A percentile compares a stretch with the other conserved stretches of the same genome.
Evolutionary conservation across 2,113 vertebrate species (phyloP).

Genomic region (Sturnus vulgaris): DNA sequence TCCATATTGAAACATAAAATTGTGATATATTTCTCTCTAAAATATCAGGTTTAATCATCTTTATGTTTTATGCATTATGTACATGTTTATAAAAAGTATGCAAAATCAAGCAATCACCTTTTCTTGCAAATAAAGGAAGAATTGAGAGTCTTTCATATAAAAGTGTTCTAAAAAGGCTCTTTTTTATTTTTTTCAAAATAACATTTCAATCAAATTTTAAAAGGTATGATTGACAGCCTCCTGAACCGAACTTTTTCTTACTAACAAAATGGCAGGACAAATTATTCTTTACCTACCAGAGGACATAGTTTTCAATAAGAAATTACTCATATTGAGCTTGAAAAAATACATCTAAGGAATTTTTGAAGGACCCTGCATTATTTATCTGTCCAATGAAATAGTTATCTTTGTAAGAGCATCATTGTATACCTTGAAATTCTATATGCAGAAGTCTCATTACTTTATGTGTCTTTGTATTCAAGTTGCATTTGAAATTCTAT

Average conservation of each 20-base stretch:
- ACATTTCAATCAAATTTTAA: background rate
- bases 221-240: rapidly evolving
- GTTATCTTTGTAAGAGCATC: background rate
- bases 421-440: background rate
- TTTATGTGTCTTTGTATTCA: background rate
- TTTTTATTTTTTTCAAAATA: background rate
- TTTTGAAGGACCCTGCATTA: background rate
- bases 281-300: background rate
- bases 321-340: background rate
- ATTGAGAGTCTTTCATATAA: background rate
- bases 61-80: background rate
- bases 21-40: background rate
- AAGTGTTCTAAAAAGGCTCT: background rate
- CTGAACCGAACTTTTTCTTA: background rate
- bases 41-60: background rate
- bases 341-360: background rate
- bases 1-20: background rate
- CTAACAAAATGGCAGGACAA: background rate
- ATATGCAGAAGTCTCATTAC: background rate
- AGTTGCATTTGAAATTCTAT: background rate
- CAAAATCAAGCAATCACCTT: background rate
- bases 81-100: background rate
- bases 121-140: background rate
- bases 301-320: background rate
- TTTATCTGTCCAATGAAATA: background rate